These are phyloP conservation scores for Pogonus chalceus DNA, from an alignment of 1,140 invertebrate species.

Conservation along the genomic window DNA sequence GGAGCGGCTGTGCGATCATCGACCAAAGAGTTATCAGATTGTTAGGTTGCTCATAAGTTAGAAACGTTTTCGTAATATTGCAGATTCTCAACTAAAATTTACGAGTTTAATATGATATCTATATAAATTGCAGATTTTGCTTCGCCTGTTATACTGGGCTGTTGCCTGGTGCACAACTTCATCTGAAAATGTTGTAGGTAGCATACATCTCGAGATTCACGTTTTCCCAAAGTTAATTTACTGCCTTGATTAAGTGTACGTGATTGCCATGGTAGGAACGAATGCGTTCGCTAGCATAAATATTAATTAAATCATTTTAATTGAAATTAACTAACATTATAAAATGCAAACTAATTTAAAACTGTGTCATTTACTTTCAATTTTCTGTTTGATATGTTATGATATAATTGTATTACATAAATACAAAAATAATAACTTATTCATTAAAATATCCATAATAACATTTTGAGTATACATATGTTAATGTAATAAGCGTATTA, in stretches of 20 bases:
- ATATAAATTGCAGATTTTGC: slow-evolving; percentile 1
- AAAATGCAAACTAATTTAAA: not conserved
- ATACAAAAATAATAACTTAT: too few species aligned
- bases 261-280: not conserved
- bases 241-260: not conserved
- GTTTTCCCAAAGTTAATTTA: slow-evolving; percentile 6
- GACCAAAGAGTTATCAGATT: not conserved
- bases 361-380: not conserved
- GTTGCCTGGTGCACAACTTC: not conserved
- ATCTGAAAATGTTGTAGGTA: not conserved
- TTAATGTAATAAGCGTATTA: too few species aligned
- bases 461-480: too few species aligned
- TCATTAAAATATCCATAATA: too few species aligned
- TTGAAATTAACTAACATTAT: slow-evolving; percentile 1
- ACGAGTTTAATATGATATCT: slow-evolving; percentile 6
- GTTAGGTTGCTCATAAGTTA: not conserved
- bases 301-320: not conserved
- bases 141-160: too few species aligned
- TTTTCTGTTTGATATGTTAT: too few species aligned
- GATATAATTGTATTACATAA: too few species aligned
- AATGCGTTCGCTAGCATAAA: too few species aligned
- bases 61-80: not conserved
- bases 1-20: too few species aligned
- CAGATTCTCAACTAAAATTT: not conserved
- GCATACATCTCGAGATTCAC: slow-evolving; percentile 2